phyloP scores from a whole-genome alignment of 2,113 vertebrate species.

The Syngnathus typhle region DNA sequence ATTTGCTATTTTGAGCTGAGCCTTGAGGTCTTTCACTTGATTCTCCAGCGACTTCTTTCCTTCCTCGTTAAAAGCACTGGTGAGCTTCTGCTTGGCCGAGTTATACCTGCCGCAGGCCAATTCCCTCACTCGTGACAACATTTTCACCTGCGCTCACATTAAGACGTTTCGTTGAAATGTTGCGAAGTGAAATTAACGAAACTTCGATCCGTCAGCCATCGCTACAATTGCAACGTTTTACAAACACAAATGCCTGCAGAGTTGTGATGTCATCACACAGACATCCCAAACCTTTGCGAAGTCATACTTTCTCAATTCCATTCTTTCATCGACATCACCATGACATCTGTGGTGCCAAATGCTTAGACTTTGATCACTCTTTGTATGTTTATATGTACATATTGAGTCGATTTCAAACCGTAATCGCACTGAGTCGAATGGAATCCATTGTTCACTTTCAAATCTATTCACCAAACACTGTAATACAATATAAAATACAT shows the following conservation, averaged over 20 bases:
- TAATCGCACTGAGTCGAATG: too few species aligned
- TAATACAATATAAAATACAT: neutral
- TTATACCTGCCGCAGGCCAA: neutral
- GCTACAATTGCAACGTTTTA: neutral
- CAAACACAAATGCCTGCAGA: neutral
- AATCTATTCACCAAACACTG: neutral
- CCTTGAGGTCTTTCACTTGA: conserved; percentile 2
- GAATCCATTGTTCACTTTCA: too few species aligned
- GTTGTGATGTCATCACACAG: conserved; percentile 1
- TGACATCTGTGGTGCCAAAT: neutral
- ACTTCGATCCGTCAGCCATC: neutral
- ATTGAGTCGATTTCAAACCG: too few species aligned
- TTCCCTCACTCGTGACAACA: conserved; percentile 2
- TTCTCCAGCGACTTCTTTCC: neutral
- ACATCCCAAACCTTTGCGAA: conserved; percentile 5
- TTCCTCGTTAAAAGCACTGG: neutral
- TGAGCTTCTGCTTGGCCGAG: conserved; percentile 9
- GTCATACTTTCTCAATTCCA: neutral
- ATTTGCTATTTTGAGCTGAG: conserved; percentile 5
- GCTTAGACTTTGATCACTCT: neutral
- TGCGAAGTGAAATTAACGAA: neutral
- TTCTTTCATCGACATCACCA: neutral
- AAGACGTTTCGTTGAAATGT: neutral
- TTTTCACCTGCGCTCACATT: neutral
- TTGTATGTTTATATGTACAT: too few species aligned